Evolutionary conservation across 2,797 vertebrate species (phyloP).

Genomic region (Poecile montanus): DNA sequence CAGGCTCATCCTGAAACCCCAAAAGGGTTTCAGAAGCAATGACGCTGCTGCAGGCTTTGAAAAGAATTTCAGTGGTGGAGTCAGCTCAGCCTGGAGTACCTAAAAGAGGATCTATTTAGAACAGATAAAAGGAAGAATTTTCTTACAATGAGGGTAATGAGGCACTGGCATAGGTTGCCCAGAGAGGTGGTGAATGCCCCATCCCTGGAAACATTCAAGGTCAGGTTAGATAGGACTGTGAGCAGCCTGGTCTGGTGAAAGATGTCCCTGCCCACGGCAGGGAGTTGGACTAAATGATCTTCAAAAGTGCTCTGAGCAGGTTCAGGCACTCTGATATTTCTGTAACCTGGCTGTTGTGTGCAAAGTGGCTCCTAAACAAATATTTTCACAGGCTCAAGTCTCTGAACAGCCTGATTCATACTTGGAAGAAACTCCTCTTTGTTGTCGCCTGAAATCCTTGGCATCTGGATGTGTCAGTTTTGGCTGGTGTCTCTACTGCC

Average conservation of each 20-base stretch:
- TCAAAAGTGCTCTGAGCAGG: background rate
- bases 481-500: background rate
- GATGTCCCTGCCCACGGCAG: background rate
- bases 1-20: background rate
- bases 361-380: background rate
- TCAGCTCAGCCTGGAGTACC: background rate
- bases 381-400: background rate
- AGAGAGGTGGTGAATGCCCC: background rate
- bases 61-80: background rate
- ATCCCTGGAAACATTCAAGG: background rate
- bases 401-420: background rate
- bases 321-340: background rate
- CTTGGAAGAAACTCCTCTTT: background rate
- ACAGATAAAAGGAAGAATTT: background rate
- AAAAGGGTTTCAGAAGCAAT: background rate
- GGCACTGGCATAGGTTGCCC: background rate
- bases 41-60: background rate
- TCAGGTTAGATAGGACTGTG: background rate
- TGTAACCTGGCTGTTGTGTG: background rate
- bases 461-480: background rate
- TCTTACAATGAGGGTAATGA: background rate
- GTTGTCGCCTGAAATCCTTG: background rate
- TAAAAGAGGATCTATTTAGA: background rate
- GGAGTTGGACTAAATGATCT: background rate
- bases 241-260: background rate